Conservation (phyloP, 2,888 invertebrate genomes). For the Tipula vernalis region DNA sequence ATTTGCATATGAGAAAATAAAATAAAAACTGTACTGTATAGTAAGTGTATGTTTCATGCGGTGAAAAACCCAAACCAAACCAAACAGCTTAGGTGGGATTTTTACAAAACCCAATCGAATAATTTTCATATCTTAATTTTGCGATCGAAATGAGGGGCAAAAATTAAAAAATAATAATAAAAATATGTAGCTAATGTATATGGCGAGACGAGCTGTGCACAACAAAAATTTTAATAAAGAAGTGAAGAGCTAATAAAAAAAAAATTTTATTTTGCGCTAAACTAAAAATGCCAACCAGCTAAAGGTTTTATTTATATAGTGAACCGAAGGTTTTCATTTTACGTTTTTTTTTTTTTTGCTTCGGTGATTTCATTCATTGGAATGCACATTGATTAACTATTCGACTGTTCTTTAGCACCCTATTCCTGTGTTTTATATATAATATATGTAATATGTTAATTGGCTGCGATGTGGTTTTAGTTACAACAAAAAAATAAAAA, state of each 20-base stretch:
- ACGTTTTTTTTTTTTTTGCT: neutral
- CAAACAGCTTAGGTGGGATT: neutral
- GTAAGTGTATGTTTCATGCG: neutral
- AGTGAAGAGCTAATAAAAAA: neutral
- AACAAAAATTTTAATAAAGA: neutral
- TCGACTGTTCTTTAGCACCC: neutral
- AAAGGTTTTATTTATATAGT: neutral
- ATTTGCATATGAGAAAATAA: neutral
- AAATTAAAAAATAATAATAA: neutral
- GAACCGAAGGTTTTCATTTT: neutral
- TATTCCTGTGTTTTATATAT: neutral
- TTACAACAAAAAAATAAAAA: neutral
- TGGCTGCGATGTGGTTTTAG: neutral
- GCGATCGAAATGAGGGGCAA: neutral
- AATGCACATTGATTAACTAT: neutral
- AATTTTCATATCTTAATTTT: neutral
- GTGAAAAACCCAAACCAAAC: neutral
- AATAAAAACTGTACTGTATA: neutral
- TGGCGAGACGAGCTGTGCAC: too few species aligned
- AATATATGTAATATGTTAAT: neutral
- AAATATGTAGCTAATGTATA: too few species aligned
- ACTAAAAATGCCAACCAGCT: neutral
- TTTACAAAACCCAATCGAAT: neutral
- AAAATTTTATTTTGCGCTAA: neutral
- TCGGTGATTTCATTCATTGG: neutral